Conservation (phyloP, 2,888 invertebrate genomes). For the Gastracanthus pulcherrimus region DNA sequence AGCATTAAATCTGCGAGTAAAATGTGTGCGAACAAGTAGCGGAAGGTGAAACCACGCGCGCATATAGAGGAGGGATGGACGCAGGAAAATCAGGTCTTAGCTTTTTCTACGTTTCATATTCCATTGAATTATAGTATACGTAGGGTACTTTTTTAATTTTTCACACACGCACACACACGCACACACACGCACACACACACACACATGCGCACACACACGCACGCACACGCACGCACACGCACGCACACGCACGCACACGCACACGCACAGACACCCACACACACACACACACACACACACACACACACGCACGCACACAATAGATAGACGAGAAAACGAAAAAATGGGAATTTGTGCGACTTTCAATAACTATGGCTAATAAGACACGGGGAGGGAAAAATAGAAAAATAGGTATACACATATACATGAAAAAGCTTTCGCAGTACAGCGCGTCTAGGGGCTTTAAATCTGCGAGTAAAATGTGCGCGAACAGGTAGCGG, state of each 20-base stretch:
- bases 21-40: slow-evolving; percentile 1
- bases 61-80: too few species aligned
- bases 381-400: background rate
- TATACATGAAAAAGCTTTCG: background rate
- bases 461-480: slow-evolving; percentile 18
- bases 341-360: background rate
- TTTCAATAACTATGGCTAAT: background rate
- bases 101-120: background rate
- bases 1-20: slow-evolving; percentile 12
- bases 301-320: too few species aligned
- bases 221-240: too few species aligned
- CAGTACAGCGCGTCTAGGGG: background rate
- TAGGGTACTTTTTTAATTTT: too few species aligned
- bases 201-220: too few species aligned
- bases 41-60: background rate
- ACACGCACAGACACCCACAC: too few species aligned
- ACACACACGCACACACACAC: too few species aligned
- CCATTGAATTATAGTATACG: too few species aligned
- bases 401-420: background rate
- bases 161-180: too few species aligned
- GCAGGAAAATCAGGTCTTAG: background rate
- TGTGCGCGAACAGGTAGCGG: background rate
- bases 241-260: too few species aligned
- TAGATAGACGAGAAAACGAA: background rate
- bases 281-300: too few species aligned